Base-by-base conservation (phyloP, 2,113 vertebrate species). In the Tylochromis polylepis region DNA sequence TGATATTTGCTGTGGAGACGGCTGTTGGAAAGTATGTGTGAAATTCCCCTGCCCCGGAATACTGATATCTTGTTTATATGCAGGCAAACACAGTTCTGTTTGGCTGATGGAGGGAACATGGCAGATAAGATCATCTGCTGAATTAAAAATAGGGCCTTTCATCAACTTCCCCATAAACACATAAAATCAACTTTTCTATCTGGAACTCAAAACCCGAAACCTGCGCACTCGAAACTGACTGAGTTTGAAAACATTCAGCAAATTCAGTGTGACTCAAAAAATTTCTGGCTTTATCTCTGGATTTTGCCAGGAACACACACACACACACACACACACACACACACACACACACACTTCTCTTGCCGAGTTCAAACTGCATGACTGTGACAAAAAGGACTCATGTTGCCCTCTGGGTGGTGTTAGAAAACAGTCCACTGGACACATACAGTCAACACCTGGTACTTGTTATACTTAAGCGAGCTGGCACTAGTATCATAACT, bases 41-140 rank as follows among this genome's bases (percentile, higher is more conserved):
- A 90, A 72, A 84, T 27, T 83, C 57, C 31, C 29, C 62, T 67
- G 18, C 77, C 46, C 81, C 88, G 83, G 94, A 94, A 95, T 94
- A 80, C 91, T 91, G 91, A 94, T 91, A 89, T 88, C 85, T 85
- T 94, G 90, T 93, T 95, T 92, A 75, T 82, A 88, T 84, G 86
- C 92, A 81, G 91, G 4, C 62, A 20, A 89, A 79, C 62, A 15
- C 79, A 1, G 62, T 57, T 79, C 36, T 83, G 85, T 82, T 84
- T 81, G 84, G 72, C 83, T 86, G 89, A 89, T 57, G 15, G 89
- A 88, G 86, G 51, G 31, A 90, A 82, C 89, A 83, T 90, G 93
- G 86, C 92, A 88, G 87, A 92, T 75, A 59, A 85, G 79, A 92
- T 65, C 86, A 55, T 58, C 85, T 51, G 78, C 91, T 91, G 91